Evolutionary conservation across 1,140 invertebrate species (phyloP).

Genomic region (Tetramorium simillimum): DNA sequence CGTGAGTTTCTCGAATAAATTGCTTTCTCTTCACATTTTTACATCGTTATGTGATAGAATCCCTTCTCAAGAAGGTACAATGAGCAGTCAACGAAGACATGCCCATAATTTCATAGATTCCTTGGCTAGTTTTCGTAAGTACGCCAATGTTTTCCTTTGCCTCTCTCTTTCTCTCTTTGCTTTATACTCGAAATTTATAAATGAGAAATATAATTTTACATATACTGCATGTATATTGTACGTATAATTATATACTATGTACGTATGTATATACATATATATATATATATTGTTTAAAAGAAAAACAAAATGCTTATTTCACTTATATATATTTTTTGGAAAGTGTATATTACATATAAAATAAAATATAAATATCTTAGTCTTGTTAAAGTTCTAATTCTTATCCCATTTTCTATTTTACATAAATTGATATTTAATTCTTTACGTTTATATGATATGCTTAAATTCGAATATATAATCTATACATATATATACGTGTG

Average conservation of each 20-base stretch:
- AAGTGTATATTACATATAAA: neutral
- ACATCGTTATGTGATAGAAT: neutral
- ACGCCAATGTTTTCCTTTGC: neutral
- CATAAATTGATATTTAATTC: no score
- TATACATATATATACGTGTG: neutral
- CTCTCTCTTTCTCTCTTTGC: no score
- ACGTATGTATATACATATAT: neutral
- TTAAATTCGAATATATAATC: neutral
- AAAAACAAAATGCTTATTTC: neutral
- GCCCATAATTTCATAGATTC: slow-evolving; percentile 64
- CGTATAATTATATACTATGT: neutral
- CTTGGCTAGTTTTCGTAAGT: slow-evolving; percentile 62
- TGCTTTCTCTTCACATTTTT: neutral
- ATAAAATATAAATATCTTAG: no score
- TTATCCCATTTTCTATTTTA: no score
- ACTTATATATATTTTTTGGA: neutral
- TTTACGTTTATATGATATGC: neutral
- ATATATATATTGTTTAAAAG: neutral
- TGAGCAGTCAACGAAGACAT: slow-evolving; percentile 53
- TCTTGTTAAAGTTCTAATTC: no score
- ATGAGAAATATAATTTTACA: neutral
- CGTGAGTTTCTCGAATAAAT: neutral
- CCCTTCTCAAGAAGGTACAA: neutral
- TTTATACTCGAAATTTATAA: neutral
- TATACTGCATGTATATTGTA: no score